These are phyloP conservation scores for Scylla paramamosain DNA, from an alignment of 1,140 invertebrate genomes.

Conservation along the genomic window DNA sequence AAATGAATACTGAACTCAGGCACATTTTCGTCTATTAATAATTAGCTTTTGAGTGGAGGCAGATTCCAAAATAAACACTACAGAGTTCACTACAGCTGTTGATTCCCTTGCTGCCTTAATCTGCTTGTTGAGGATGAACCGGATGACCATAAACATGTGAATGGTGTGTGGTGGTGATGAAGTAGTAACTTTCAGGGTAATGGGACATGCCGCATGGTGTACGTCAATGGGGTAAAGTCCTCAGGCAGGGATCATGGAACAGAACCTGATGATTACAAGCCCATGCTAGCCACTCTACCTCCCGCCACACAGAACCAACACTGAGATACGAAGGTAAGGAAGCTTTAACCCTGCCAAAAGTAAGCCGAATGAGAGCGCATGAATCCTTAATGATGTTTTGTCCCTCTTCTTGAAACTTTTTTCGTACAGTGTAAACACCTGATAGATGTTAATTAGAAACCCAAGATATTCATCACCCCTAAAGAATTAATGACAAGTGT, in stretches of 20 bases:
- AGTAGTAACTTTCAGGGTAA: conserved; percentile 62
- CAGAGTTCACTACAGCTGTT: not conserved
- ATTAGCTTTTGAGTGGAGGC: not conserved
- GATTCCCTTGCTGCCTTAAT: not conserved
- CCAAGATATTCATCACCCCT: not conserved
- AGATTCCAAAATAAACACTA: not conserved
- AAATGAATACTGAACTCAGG: not conserved
- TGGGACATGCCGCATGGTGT: conserved; percentile 61
- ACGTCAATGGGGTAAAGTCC: conserved; percentile 55
- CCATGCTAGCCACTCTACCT: conserved; percentile 60
- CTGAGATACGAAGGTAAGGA: conserved; percentile 61
- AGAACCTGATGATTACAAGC: conserved; percentile 65
- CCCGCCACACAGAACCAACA: conserved; percentile 52
- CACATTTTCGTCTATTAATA: not conserved
- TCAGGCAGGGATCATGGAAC: conserved; percentile 54
- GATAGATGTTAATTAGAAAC: not conserved
- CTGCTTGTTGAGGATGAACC: not conserved
- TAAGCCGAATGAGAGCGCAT: conserved; percentile 13
- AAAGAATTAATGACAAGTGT: not conserved
- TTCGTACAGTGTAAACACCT: not conserved
- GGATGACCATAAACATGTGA: conserved; percentile 14
- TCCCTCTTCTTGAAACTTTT: not conserved
- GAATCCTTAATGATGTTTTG: not conserved
- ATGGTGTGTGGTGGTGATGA: conserved; percentile 24
- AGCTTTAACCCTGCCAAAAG: not conserved